Percentiles rank a stretch among this genome's conserved stretches.
phyloP scores from a whole-genome alignment of 2,113 vertebrate genomes.

The Corydoras sp. region DNA sequence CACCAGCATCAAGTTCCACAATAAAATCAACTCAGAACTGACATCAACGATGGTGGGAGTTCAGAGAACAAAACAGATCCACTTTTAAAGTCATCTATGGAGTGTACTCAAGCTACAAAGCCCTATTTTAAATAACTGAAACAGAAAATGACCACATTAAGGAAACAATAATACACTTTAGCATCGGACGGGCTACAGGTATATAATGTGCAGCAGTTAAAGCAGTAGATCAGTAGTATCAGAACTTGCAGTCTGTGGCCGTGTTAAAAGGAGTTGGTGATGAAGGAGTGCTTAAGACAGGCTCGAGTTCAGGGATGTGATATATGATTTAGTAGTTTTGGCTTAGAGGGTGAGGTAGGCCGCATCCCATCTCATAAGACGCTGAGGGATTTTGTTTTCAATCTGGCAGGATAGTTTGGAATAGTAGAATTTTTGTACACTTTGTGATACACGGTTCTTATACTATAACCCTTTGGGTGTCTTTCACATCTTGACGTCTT shows the following conservation, averaged over 20 bases:
- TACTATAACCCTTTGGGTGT: conserved; percentile 10
- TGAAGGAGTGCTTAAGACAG: conserved; percentile 24
- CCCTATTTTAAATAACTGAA: background rate
- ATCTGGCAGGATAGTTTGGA: conserved; percentile 61
- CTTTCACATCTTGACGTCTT: conserved; percentile 84
- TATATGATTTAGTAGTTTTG: conserved; percentile 62
- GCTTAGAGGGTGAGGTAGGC: conserved; percentile 70
- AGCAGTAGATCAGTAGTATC: conserved; percentile 31
- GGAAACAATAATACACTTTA: background rate
- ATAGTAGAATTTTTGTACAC: conserved; percentile 42
- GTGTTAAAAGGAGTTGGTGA: conserved; percentile 24
- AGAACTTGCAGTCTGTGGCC: conserved; percentile 36
- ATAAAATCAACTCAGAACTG: too few relatives aligned
- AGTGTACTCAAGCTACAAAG: background rate
- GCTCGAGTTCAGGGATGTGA: conserved; percentile 41
- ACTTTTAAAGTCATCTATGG: conserved; percentile 1
- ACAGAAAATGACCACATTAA: background rate
- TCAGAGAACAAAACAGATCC: background rate
- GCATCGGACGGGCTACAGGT: background rate
- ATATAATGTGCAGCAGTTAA: conserved; percentile 21
- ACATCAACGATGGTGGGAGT: too few relatives aligned
- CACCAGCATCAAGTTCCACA: conserved; percentile 2
- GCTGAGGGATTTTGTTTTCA: conserved; percentile 39
- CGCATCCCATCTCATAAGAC: conserved; percentile 56
- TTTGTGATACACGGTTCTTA: background rate